Percentiles rank a stretch among this genome's conserved stretches.
phyloP scores from a whole-genome alignment of 2,888 invertebrate species.

The Tanypteryx hageni region DNA sequence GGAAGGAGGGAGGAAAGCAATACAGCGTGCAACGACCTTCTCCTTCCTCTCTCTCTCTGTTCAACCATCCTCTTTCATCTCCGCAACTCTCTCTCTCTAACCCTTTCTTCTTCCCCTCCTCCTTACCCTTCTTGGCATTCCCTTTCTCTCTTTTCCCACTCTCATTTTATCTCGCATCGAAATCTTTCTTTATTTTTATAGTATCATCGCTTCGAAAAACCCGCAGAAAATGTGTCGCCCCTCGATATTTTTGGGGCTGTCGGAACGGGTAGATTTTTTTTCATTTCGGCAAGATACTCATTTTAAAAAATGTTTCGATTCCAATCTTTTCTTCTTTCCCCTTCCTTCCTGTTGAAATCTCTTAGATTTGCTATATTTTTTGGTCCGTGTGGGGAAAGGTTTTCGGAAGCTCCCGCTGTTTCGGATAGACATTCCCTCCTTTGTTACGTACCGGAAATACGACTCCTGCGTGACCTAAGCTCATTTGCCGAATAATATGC shows the following conservation, averaged over 20 bases:
- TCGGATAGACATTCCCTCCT: no score
- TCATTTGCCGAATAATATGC: no score
- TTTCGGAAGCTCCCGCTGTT: no score
- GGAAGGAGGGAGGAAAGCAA: neutral
- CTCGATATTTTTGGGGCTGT: no score
- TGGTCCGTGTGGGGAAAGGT: no score
- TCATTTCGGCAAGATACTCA: no score
- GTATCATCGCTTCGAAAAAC: neutral
- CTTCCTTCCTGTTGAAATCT: neutral
- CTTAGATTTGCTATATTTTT: no score
- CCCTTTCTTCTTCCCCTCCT: neutral
- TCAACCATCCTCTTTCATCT: neutral
- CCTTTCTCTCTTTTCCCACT: neutral
- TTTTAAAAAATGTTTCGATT: neutral
- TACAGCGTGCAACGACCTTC: conserved; percentile 47
- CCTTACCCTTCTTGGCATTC: neutral
- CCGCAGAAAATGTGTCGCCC: neutral
- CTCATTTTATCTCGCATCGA: neutral
- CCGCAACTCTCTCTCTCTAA: neutral
- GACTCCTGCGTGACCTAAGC: neutral
- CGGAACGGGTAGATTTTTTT: no score
- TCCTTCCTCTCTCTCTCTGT: neutral
- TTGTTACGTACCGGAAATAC: neutral
- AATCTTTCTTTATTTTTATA: neutral
- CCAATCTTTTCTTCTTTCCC: neutral